Evolutionary conservation across 2,797 vertebrate genomes (phyloP).

Genomic region (Protosalanx chinensis): DNA sequence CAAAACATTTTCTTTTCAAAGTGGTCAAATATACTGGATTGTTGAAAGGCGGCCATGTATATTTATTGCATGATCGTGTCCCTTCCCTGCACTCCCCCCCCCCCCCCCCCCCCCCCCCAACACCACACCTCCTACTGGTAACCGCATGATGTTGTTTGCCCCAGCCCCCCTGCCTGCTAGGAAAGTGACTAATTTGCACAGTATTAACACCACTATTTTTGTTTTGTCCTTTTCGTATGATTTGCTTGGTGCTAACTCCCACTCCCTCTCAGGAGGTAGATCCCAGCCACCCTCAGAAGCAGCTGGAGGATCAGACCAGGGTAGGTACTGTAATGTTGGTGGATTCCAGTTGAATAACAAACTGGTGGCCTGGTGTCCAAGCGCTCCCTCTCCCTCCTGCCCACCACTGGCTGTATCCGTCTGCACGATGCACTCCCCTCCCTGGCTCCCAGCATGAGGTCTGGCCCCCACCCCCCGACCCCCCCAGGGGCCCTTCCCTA

Average conservation of each 20-base stretch:
- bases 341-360: neutral
- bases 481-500: conserved; percentile 3
- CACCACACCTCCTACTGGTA: conserved; percentile 55
- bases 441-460: conserved; percentile 50
- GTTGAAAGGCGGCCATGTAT: too few relatives aligned
- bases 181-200: conserved; percentile 71
- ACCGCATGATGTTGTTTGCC: conserved; percentile 67
- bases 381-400: conserved; percentile 28
- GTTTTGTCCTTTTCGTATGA: conserved; percentile 53
- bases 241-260: conserved; percentile 73
- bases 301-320: conserved; percentile 96
- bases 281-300: conserved; percentile 92
- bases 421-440: conserved; percentile 27
- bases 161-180: conserved; percentile 60
- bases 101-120: conserved; percentile 27
- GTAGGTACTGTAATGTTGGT: conserved; percentile 76
- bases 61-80: conserved; percentile 51
- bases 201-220: conserved; percentile 64
- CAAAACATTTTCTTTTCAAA: conserved; percentile 6
- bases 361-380: conserved; percentile 35
- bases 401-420: conserved; percentile 10
- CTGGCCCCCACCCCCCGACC: conserved; percentile 24
- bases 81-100: conserved; percentile 37
- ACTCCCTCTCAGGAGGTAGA: conserved; percentile 88
- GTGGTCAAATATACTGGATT: too few relatives aligned